A percentile compares a stretch with the other conserved stretches of the same genome.
These are phyloP conservation scores for Neoseiulus cucumeris DNA, from an alignment of 1,140 invertebrate species.

Conservation along the genomic window DNA sequence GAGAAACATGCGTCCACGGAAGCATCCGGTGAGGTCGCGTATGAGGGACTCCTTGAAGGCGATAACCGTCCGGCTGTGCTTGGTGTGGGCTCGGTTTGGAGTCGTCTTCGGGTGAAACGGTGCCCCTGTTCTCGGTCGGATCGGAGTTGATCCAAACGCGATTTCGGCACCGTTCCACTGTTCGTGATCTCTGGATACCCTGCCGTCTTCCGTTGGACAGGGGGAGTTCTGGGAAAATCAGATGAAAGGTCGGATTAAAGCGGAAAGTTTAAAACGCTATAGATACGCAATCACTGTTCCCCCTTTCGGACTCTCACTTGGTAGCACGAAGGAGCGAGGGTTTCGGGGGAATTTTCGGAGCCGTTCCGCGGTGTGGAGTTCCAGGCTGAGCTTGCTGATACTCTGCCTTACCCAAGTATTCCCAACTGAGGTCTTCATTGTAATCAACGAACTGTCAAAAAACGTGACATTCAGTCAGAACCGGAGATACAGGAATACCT, in stretches of 20 bases:
- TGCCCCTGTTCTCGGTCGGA: neutral
- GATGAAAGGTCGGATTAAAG: neutral
- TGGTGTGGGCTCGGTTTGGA: neutral
- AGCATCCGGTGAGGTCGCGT: constrained; percentile 43
- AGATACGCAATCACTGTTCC: neutral
- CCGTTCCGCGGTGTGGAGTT: neutral
- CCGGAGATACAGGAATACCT: too few species aligned
- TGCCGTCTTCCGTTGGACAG: neutral
- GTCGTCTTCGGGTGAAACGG: neutral
- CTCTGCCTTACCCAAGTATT: neutral
- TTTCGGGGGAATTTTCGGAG: neutral
- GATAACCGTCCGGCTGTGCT: neutral
- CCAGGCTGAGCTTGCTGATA: neutral
- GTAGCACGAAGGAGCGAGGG: neutral
- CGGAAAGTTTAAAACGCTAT: too few species aligned
- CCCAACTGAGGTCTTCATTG: constrained; percentile 1
- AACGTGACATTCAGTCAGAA: too few species aligned
- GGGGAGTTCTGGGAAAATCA: neutral
- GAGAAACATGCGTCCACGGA: constrained; percentile 25
- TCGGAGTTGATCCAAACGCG: neutral
- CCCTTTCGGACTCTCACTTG: neutral
- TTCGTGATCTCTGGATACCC: neutral
- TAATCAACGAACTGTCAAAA: neutral
- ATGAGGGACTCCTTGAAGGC: neutral
- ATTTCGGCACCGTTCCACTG: neutral